Conservation (phyloP, 2,888 invertebrate genomes). For the Eristalis intricaria region DNA sequence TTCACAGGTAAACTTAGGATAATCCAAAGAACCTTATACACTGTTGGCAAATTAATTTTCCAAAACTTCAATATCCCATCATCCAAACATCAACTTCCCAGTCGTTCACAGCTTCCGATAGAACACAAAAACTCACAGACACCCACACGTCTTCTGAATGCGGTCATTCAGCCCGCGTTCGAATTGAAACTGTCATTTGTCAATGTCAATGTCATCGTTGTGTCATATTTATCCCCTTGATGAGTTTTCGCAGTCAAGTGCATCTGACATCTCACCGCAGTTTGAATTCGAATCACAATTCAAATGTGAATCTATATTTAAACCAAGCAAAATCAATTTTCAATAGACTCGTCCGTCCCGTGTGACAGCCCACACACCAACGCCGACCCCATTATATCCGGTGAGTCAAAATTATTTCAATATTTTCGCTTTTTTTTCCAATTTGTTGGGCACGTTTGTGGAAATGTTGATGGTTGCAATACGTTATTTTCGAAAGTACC, state of each 20-base stretch:
- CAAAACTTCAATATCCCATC: too few relatives aligned
- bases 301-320: conserved; percentile 9
- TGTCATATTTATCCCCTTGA: conserved; percentile 3
- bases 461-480: neutral
- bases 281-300: conserved; percentile 14
- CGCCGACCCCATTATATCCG: conserved; percentile 7
- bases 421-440: too few relatives aligned
- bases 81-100: too few relatives aligned
- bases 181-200: neutral
- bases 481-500: neutral
- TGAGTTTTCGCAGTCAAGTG: neutral
- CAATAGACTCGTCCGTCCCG: conserved; percentile 7
- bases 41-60: too few relatives aligned
- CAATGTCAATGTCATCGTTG: neutral
- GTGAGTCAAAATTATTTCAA: conserved; percentile 23
- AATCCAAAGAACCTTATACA: too few relatives aligned
- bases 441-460: neutral
- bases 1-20: too few relatives aligned
- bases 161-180: neutral
- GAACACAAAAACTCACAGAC: too few relatives aligned
- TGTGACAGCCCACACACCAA: conserved; percentile 12
- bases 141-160: neutral
- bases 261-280: neutral
- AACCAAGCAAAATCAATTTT: neutral
- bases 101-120: too few relatives aligned